Percentiles rank a stretch among this genome's conserved stretches.
Conservation (phyloP, 2,888 invertebrate genomes). For the Hirtodrosophila trivittata region DNA sequence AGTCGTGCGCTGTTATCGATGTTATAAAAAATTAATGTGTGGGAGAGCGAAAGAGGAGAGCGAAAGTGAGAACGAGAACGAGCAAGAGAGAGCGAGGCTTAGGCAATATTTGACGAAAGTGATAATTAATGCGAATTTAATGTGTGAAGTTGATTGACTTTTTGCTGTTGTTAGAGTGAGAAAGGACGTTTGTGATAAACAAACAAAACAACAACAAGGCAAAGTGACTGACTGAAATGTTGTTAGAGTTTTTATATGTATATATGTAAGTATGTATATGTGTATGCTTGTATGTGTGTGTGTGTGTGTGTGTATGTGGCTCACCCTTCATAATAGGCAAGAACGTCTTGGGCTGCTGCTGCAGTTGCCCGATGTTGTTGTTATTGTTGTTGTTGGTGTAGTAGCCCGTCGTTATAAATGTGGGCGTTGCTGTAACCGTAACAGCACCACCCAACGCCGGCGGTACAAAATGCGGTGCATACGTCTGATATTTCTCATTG, state of each 20-base stretch:
- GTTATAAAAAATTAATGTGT: too few species aligned
- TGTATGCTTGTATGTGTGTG: conserved; percentile 14
- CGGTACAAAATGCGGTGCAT: conserved; percentile 64
- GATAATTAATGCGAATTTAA: conserved; percentile 27
- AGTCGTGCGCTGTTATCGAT: too few species aligned
- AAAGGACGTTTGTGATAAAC: conserved; percentile 15
- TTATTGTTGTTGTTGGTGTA: conserved; percentile 39
- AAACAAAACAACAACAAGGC: conserved; percentile 28
- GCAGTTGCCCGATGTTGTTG: conserved; percentile 54
- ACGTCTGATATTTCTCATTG: conserved; percentile 66
- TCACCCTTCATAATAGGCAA: conserved; percentile 80
- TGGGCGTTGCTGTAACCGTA: conserved; percentile 36
- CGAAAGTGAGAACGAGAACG: conserved; percentile 25
- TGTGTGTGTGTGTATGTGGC: conserved; percentile 60
- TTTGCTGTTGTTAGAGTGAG: not conserved
- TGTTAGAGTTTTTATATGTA: conserved; percentile 1
- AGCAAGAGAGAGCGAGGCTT: conserved; percentile 48
- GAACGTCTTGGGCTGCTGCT: conserved; percentile 71
- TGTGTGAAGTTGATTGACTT: conserved; percentile 20
- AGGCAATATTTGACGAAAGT: conserved; percentile 22
- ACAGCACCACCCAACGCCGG: conserved; percentile 49
- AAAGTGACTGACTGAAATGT: conserved; percentile 23
- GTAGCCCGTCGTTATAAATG: conserved; percentile 41
- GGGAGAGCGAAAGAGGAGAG: conserved; percentile 5
- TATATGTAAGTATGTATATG: not conserved